Evolutionary conservation across 2,888 invertebrate genomes (phyloP).

Genomic region (Scaptomyza cyrtandrae): DNA sequence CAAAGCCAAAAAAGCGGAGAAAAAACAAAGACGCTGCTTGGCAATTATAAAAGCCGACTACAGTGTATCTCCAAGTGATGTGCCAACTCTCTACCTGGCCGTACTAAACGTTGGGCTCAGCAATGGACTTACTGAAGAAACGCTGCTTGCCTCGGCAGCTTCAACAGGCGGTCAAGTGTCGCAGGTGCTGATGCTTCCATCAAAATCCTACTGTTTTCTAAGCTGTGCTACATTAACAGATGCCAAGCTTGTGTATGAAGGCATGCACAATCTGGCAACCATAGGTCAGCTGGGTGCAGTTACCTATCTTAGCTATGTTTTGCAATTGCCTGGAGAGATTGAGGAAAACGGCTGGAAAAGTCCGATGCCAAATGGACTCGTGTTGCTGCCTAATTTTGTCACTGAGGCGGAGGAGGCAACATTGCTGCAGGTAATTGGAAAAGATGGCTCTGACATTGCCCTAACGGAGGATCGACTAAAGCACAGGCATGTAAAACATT

Average conservation of each 20-base stretch:
- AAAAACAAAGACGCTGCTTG: slow-evolving; percentile 85
- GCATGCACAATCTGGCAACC: slow-evolving; percentile 87
- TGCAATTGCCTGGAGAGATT: slow-evolving; percentile 54
- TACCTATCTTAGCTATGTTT: slow-evolving; percentile 86
- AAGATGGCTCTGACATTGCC: slow-evolving; percentile 72
- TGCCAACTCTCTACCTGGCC: slow-evolving; percentile 81
- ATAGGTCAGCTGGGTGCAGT: slow-evolving; percentile 87
- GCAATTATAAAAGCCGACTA: slow-evolving; percentile 85
- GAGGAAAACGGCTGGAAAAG: slow-evolving; percentile 79
- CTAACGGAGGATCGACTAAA: slow-evolving; percentile 86
- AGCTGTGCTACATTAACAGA: slow-evolving; percentile 86
- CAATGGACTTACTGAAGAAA: slow-evolving; percentile 90
- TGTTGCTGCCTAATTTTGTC: slow-evolving; percentile 90
- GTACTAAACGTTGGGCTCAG: slow-evolving; percentile 96
- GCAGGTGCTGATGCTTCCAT: slow-evolving; percentile 89
- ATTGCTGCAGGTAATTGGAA: slow-evolving; percentile 87
- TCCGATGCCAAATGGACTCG: slow-evolving; percentile 88
- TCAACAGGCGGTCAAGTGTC: slow-evolving; percentile 86
- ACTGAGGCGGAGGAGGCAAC: slow-evolving; percentile 87
- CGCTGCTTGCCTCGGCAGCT: slow-evolving; percentile 86
- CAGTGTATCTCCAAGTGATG: slow-evolving; percentile 79
- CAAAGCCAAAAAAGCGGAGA: slow-evolving; percentile 81
- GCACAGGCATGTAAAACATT: slow-evolving; percentile 94
- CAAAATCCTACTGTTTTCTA: slow-evolving; percentile 93
- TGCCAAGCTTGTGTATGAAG: slow-evolving; percentile 86